phyloP scores from a whole-genome alignment of 2,888 invertebrate species.

The Ormyrus pomaceus region DNA sequence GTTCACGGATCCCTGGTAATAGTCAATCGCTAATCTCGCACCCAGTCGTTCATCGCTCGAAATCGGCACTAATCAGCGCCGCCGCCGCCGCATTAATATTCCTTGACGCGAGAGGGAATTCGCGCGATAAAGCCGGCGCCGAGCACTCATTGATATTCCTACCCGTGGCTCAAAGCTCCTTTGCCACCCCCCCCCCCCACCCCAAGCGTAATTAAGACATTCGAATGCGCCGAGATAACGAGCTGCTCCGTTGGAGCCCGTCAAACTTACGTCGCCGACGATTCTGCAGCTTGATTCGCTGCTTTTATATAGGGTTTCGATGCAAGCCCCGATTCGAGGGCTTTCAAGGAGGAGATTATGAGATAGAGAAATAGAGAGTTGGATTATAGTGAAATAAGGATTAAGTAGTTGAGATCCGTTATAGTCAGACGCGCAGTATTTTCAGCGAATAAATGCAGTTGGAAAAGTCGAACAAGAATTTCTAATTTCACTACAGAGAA shows the following conservation, averaged over 20 bases:
- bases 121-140: slow-evolving; percentile 51
- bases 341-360: neutral
- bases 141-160: slow-evolving; percentile 61
- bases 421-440: too few species aligned
- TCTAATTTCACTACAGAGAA: too few species aligned
- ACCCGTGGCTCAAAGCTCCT: slow-evolving; percentile 41
- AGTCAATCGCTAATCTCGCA: slow-evolving; percentile 14
- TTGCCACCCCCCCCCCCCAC: slow-evolving; percentile 50
- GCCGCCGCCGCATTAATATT: slow-evolving; percentile 56
- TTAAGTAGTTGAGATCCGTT: too few species aligned
- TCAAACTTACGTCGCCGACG: slow-evolving; percentile 13
- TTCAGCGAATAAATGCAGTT: too few species aligned
- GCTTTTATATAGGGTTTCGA: neutral
- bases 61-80: slow-evolving; percentile 56
- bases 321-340: neutral
- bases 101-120: slow-evolving; percentile 44
- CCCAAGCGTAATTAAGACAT: slow-evolving; percentile 65
- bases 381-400: too few species aligned
- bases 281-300: slow-evolving; percentile 2
- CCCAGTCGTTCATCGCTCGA: slow-evolving; percentile 31
- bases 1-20: neutral
- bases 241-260: slow-evolving; percentile 27
- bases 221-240: slow-evolving; percentile 64
- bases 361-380: too few species aligned
- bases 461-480: too few species aligned